Base-by-base conservation (phyloP, 2,888 invertebrate species). In the Neoitamus cyanurus region DNA sequence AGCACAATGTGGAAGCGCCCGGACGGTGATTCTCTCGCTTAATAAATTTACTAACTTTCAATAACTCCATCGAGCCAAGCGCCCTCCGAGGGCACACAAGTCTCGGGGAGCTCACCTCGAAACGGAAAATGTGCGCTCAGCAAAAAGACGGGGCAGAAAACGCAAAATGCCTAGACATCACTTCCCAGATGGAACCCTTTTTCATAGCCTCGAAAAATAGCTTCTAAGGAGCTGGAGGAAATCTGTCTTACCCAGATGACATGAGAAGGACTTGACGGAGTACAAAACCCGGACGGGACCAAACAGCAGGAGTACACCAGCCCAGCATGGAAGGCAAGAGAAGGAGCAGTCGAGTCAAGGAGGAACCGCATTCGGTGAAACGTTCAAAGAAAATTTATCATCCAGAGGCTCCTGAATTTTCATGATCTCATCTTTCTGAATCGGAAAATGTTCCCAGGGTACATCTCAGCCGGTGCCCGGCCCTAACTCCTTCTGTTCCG, bases 381-480 rank as follows among this genome's bases (percentile, higher is more conserved):
- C 36, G 69, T 28, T 69, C 82, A 82, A 82, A 82, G 82, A 82
- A 82, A 82, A 82, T 82, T 82, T 82, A 69, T 82, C 82, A 69
- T 82, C 69, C 69, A 69, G 69, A 42, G 30, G 36, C 31, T 82
- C 25, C 37, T 69, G 69, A 69, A 69, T 82, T 82, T 82, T 36
- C 82, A 28, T 82, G 82, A 69, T 82, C 68, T 69, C 69, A 69
- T 69, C 82, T 69, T 36, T 82, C 30, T 46, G 42, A 37, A 73
- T 78, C 77, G 42, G 11, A 15, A 48, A 42, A 68, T 36, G 25
- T 28, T 69, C 15, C 20, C 34, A 48, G 30, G 6, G 30, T 78
- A 36, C 46, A 78, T 46, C 15, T 30, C 15, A 13, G 68, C 34
- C 73, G 37, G 37, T 75, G 37, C 75, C 42, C 75, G 20, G 37